Evolutionary conservation across 2,797 vertebrate species (phyloP), one percentile per base, ranked within the genome.

Genomic region (Pachyuromys duprasi): DNA sequence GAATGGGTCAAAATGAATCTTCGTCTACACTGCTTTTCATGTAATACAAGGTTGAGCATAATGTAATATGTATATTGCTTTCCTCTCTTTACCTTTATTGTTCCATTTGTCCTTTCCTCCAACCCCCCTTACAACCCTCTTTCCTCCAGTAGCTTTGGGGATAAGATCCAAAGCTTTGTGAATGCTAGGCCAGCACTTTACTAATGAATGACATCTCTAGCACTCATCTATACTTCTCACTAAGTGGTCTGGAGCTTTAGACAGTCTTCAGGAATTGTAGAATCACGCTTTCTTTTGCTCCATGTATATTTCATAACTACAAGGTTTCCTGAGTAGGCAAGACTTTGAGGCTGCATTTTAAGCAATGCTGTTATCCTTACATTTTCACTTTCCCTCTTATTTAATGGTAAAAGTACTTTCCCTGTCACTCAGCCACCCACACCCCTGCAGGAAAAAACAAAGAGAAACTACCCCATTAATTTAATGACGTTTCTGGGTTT

Each of bases 61-160:
- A 33, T 45, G 84, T 75, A 75, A 14, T 33, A 33, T 53, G 15
- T 62, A 6, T 62, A 20, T 22, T 55, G 1, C 14, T 11, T 11
- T 53, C 53, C 22, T 60, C n/a, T 81, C n/a, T 39, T 13, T 60
- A 2, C 22, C 20, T 60, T n/a, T 1, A 14, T 17, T 2, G 12
- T 12, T 81, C 55, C 22, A 39, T 81, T 60, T 62, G 22, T 39
- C 55, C 55, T 81, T 36, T 22, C 36, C n/a, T 81, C 26, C 57
- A 24, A 42, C 3, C 14, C 26, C 39, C 3, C 15, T 31, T 3
- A 3, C n/a, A 2, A 36, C 28, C 3, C 7, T 49, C 3, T 8
- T 11, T 60, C 20, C 20, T 62, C 14, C 14, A 39, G 8, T 62
- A 28, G 79, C 24, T 28, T 39, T 63, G 4, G 39, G 8, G 36